Evolutionary conservation across 2,113 vertebrate genomes (phyloP), one percentile per base, ranked within the genome.

Genomic region (Eubucco bourcierii): DNA sequence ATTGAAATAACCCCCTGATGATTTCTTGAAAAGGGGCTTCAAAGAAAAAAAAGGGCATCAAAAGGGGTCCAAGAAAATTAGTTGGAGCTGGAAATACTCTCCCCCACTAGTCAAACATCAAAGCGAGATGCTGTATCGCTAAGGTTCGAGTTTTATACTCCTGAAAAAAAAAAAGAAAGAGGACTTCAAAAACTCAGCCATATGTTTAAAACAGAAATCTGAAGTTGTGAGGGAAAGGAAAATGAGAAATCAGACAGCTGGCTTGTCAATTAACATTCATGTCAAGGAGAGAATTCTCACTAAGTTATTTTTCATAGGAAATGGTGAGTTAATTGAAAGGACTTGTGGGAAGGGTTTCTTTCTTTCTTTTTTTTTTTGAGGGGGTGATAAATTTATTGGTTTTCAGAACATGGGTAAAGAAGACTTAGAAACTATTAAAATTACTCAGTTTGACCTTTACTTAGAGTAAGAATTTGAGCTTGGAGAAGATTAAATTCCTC

Each of bases 261-360:
- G 34, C 52, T 86, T 88, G 83, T 90, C 90, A 87, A 55, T 92
- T 91, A 88, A 53, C 29, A 66, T 66, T 90, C 21, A 41, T 79
- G 46, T 81, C 46, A 92, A 63, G 72, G 19, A 44, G 9, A 80
- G 41, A 87, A 72, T 78, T 90, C 33, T 86, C 33, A 46, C 34
- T 52, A 24, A 24, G 50, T 24, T 76, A 88, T 93, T 76, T 90
- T 88, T 72, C 5, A 15, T n/a, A 65, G n/a, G 55, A 91, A 86
- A 73, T 50, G 46, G 6, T 58, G 74, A 46, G n/a, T 34, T 79
- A 78, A 46, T 78, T 90, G 70, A 86, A 86, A 67, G 0, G 4
- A 86, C 20, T 68, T 90, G 24, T 78, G 24, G 47, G 61, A 83
- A 67, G 8, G 1, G 7, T 75, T 71, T 70, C 12, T 68, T 13